A percentile compares a stretch with the other conserved stretches of the same genome.
These are phyloP conservation scores for Nudaria mundana DNA, from an alignment of 2,888 invertebrate species.

Conservation along the genomic window DNA sequence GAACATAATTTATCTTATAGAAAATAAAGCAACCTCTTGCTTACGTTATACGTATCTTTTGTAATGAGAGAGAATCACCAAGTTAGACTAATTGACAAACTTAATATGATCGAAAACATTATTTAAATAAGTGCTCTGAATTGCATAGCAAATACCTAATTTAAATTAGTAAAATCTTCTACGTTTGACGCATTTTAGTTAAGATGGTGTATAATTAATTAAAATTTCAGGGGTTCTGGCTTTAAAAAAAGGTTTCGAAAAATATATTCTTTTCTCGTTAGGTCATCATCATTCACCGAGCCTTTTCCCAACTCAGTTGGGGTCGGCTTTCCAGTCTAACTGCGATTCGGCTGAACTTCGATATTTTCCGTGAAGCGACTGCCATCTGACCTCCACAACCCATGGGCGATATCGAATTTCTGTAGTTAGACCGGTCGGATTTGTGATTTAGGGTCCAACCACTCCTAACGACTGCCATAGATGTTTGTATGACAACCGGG, in stretches of 20 bases:
- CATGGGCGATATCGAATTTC: no score
- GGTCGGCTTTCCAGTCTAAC: no score
- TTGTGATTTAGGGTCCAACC: no score
- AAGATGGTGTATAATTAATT: conserved; percentile 22
- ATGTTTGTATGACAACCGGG: no score
- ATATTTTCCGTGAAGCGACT: no score
- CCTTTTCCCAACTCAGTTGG: no score
- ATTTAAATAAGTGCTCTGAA: conserved; percentile 38
- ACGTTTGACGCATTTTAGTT: conserved; percentile 40
- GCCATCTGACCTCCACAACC: no score
- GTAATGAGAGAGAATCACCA: conserved; percentile 10
- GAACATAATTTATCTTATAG: conserved; percentile 4
- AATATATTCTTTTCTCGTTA: no score
- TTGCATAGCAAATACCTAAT: conserved; percentile 41
- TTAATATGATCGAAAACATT: conserved; percentile 32
- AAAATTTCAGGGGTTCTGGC: conserved; percentile 4
- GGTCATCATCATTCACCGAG: no score
- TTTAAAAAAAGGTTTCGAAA: not conserved
- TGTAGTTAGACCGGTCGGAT: no score
- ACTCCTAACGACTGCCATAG: no score
- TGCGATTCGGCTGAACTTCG: no score
- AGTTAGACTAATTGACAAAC: conserved; percentile 18
- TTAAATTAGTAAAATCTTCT: conserved; percentile 33
- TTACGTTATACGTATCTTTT: conserved; percentile 7
- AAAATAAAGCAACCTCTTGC: conserved; percentile 3